Base-by-base conservation (phyloP, 2,797 vertebrate species). In the Peromyscus aztecus region DNA sequence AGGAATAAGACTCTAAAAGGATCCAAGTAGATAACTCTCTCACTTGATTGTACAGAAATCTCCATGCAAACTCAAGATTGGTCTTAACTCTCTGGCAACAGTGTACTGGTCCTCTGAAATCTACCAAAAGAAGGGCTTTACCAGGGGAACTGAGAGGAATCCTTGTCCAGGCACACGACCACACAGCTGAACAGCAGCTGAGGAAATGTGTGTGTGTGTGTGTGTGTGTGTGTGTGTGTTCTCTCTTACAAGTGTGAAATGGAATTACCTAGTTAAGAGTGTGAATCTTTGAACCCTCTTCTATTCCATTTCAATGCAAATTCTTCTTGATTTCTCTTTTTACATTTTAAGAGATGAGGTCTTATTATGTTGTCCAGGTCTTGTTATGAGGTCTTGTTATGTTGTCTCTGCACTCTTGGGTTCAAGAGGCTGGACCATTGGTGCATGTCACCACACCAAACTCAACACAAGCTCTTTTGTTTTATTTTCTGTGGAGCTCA, bases 51-150 rank as follows among this genome's bases (percentile, higher is more conserved):
- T 55, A 27, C 29, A 92, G 77, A 73, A 83, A 37, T 84, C 52
- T 76, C 94, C 61, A 73, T 40, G 59, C 3, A 65, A 23, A 86
- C 91, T 92, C n/a, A 86, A 24, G 93, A 24, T 95, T 98, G 2
- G 97, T 89, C 98, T 98, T 98, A 83, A 96, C 93, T 46, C 96
- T 97, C 97, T 97, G 97, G 55, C 96, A 40, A 91, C 76, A 93
- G 87, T 77, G 55, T 82, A 43, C 59, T 84, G 43, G 87, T 88
- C 94, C 93, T 97, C 86, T 57, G 94, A 97, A 96, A 93, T 84
- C 12, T 67, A 94, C 96, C 87, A 96, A 97, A 98, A 96, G 94
- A 81, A 43, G 52, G 34, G 37, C n/a, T 63, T 40, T 81, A 59
- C 4, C 87, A 90, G 78, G 80, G 27, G 57, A 97, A 94, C 65